A percentile compares a stretch with the other conserved stretches of the same genome.
These are phyloP conservation scores for Crocodylus rhombifer DNA, from an alignment of 2,797 vertebrate species.

Conservation along the genomic window DNA sequence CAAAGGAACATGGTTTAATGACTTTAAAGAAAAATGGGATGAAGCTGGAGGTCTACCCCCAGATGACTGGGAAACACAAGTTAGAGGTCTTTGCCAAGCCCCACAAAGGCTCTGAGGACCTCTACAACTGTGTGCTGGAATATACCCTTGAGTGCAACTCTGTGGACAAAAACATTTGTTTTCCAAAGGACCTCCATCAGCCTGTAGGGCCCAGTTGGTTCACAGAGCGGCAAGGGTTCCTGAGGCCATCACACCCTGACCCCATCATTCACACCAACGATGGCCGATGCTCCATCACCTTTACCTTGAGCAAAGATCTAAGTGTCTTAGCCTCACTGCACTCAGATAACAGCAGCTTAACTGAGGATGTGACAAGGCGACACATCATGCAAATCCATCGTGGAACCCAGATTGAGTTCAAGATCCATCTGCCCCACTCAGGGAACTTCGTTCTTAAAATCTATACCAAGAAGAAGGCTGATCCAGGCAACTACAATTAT, in stretches of 20 bases:
- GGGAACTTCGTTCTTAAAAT: conserved; percentile 84
- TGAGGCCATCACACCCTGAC: conserved; percentile 68
- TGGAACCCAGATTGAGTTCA: conserved; percentile 77
- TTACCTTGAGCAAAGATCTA: conserved; percentile 78
- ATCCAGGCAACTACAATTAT: conserved; percentile 78
- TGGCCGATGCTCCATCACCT: conserved; percentile 81
- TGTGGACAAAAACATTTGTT: conserved; percentile 68
- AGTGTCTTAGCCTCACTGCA: conserved; percentile 79
- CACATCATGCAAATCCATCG: conserved; percentile 80
- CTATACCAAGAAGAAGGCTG: conserved; percentile 82
- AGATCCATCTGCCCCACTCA: conserved; percentile 81
- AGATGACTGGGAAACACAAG: conserved; percentile 77
- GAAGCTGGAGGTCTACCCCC: conserved; percentile 84
- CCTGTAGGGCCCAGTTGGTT: conserved; percentile 87
- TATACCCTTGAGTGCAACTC: conserved; percentile 80
- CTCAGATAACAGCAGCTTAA: conserved; percentile 46
- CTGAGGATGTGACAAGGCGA: conserved; percentile 67
- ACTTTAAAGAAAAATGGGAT: conserved; percentile 78
- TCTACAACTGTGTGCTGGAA: conserved; percentile 76
- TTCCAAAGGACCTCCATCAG: conserved; percentile 80
- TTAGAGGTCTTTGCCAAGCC: conserved; percentile 83
- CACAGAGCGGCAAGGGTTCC: conserved; percentile 82
- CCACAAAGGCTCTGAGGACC: conserved; percentile 58
- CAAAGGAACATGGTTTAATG: conserved; percentile 79
- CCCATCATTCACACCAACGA: conserved; percentile 82